These are phyloP conservation scores for Fulica atra DNA, from an alignment of 2,113 vertebrate species.

Conservation along the genomic window DNA sequence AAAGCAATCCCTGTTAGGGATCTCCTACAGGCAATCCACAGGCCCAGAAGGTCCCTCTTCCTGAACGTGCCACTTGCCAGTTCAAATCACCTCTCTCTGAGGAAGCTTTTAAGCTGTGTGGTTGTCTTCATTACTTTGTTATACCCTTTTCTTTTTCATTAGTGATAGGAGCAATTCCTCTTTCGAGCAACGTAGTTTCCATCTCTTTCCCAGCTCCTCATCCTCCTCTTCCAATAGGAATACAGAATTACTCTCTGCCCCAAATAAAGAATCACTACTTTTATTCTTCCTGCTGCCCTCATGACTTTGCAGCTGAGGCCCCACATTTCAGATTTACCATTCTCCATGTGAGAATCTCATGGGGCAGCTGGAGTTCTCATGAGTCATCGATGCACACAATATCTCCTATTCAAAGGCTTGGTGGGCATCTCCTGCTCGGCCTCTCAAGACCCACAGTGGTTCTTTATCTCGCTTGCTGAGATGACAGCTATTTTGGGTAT, in stretches of 20 bases:
- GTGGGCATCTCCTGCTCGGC: background rate
- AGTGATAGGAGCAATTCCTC: background rate
- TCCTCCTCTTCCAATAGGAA: background rate
- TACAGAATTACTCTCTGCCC: background rate
- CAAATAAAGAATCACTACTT: background rate
- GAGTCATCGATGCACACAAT: background rate
- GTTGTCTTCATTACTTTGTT: background rate
- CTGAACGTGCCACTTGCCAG: background rate
- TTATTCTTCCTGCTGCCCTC: background rate
- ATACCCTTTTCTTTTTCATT: background rate
- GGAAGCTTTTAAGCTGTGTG: background rate
- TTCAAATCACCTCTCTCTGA: background rate
- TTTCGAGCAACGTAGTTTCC: background rate
- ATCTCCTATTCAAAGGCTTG: background rate
- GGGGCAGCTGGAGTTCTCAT: background rate
- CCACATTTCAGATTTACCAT: background rate
- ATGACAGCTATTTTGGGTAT: background rate
- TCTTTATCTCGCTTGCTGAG: background rate
- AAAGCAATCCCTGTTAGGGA: background rate
- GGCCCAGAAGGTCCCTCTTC: background rate
- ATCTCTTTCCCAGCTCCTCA: fast-evolving
- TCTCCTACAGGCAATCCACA: background rate
- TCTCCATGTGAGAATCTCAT: background rate
- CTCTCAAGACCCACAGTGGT: background rate
- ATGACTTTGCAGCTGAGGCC: background rate